These are phyloP conservation scores for Rhegmatorhina hoffmannsi DNA, from an alignment of 2,113 vertebrate species.

Conservation along the genomic window DNA sequence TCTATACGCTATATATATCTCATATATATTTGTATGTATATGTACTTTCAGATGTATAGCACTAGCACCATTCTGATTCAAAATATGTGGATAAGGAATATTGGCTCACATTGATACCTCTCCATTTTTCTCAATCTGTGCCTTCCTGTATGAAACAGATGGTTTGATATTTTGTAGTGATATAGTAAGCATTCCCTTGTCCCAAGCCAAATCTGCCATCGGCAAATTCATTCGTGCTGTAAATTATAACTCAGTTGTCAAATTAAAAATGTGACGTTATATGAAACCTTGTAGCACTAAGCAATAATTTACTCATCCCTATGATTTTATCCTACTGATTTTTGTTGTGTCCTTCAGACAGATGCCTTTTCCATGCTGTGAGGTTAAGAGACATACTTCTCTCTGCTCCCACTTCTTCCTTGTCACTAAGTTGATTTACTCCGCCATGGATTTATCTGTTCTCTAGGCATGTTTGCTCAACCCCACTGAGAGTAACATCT, in stretches of 20 bases:
- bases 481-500: slow-evolving; percentile 8
- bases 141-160: slow-evolving; percentile 33
- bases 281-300: slow-evolving; percentile 47
- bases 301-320: slow-evolving; percentile 46
- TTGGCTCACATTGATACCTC: not conserved
- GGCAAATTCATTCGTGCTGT: slow-evolving; percentile 32
- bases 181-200: not conserved
- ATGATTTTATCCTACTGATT: slow-evolving; percentile 48
- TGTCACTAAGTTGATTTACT: slow-evolving; percentile 50
- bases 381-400: slow-evolving; percentile 30
- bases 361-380: slow-evolving; percentile 22
- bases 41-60: not conserved
- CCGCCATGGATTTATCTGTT: slow-evolving; percentile 20
- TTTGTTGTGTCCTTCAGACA: slow-evolving; percentile 54
- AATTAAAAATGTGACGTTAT: slow-evolving; percentile 49
- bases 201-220: slow-evolving; percentile 44
- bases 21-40: not conserved
- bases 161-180: slow-evolving; percentile 48
- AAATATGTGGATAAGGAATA: not conserved
- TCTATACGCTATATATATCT: not conserved
- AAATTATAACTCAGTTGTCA: slow-evolving; percentile 63
- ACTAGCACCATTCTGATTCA: not conserved
- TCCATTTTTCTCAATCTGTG: slow-evolving; percentile 34
- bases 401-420: slow-evolving; percentile 19
- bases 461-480: slow-evolving; percentile 15